Evolutionary conservation across 2,113 vertebrate species (phyloP), one percentile per base, ranked within the genome.

Genomic region (Gallinago undulata): DNA sequence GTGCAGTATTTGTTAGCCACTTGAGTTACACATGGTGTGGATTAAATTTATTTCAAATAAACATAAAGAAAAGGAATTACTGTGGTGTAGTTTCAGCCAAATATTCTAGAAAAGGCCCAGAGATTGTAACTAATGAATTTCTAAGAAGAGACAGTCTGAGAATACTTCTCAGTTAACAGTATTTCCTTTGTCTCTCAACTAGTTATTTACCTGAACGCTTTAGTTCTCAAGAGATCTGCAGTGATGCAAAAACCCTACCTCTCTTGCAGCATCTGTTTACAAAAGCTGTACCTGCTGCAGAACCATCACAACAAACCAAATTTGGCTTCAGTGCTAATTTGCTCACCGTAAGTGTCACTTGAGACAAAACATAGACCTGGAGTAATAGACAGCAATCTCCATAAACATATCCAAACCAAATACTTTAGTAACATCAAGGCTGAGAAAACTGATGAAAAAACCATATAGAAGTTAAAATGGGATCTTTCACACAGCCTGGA

Each of bases 251-350:
- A 93, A 76, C 21, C 35, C 60, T 70, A n/a, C 55, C 53, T 83
- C 68, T 76, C 89, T 97, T 96, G 87, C 87, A 97, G 80, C 91
- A 97, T 93, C 74, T 93, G 92, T 94, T 93, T 94, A 96, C 89
- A 91, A 90, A 96, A 95, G 27, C 70, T 25, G 27, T 94, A 84
- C 85, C 72, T 94, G 89, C 92, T 84, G 77, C 92, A 91, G 48
- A 96, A 80, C 69, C 87, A 81, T 48, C 68, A 69, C n/a, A 82
- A 74, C 68, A 94, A 59, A 94, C 93, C 80, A 76, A 81, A 96
- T 85, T 73, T 56, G 47, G 43, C 56, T 93, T 91, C 92, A 33
- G 53, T 76, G 68, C 67, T 94, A 77, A 96, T 80, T 79, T 93
- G 39, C 73, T 95, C 78, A 55, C 37, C 11, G 0, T 41, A 70